Percentiles rank a stretch among this genome's conserved stretches.
Conservation (phyloP, 1,140 invertebrate species). For the Drosophila ercepeae region DNA sequence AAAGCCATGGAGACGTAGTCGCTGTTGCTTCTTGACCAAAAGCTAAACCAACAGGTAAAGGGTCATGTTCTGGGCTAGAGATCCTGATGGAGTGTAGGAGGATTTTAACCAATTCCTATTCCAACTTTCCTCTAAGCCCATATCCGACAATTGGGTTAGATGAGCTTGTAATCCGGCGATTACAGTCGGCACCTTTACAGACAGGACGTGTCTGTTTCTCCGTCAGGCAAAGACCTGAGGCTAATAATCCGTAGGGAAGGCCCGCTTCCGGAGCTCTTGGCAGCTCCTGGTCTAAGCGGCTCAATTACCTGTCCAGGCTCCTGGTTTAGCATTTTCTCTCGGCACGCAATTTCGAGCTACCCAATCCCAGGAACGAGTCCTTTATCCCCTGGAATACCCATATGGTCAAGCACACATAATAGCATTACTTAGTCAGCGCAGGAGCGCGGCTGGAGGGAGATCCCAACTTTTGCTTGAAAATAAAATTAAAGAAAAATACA, state of each 20-base stretch:
- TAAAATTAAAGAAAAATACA: constrained; percentile 76
- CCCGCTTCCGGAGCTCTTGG: background rate
- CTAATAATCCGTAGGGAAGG: constrained; percentile 41
- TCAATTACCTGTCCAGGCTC: constrained; percentile 53
- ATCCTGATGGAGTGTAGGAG: no score
- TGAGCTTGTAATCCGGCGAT: constrained; percentile 35
- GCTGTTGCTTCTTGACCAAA: background rate
- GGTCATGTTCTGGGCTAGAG: no score
- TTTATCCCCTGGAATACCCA: constrained; percentile 5
- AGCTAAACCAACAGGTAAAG: no score
- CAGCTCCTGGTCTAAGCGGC: constrained; percentile 29
- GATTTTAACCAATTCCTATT: no score
- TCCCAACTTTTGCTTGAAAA: constrained; percentile 51
- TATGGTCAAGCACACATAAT: constrained; percentile 55
- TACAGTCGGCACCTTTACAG: constrained; percentile 16
- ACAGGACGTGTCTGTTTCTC: constrained; percentile 3
- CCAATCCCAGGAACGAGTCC: constrained; percentile 6
- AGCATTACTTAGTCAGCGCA: constrained; percentile 40
- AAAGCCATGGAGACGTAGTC: constrained; percentile 9
- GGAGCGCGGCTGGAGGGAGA: constrained; percentile 19
- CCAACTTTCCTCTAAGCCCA: no score
- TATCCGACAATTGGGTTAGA: constrained; percentile 28
- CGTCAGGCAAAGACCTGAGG: constrained; percentile 9
- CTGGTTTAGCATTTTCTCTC: background rate
- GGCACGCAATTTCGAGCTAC: constrained; percentile 15